phyloP scores from a whole-genome alignment of 2,888 invertebrate genomes.

The Sarcophaga subvicina region DNA sequence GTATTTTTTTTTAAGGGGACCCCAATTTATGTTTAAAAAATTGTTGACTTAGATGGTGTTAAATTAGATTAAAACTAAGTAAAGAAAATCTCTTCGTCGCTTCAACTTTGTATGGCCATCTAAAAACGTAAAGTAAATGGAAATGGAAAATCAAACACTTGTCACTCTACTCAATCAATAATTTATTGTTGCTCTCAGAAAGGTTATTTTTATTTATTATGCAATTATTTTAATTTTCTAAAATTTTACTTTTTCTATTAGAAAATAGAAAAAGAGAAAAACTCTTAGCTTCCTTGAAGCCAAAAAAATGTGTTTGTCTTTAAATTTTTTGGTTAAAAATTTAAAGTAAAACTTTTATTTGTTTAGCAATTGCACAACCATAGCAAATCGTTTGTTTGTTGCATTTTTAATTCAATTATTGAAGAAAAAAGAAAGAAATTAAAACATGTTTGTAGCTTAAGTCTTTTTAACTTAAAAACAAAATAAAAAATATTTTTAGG shows the following conservation, averaged over 20 bases:
- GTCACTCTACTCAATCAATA: background rate
- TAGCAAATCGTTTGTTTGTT: too few relatives aligned
- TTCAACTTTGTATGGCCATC: background rate
- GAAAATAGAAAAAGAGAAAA: too few relatives aligned
- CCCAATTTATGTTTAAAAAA: slow-evolving; percentile 16
- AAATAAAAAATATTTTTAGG: background rate
- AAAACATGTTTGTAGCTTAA: background rate
- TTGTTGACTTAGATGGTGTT: background rate
- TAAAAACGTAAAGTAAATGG: background rate
- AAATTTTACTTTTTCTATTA: background rate
- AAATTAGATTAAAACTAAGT: slow-evolving; percentile 6
- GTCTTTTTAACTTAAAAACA: background rate
- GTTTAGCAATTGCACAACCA: too few relatives aligned
- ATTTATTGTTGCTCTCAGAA: background rate
- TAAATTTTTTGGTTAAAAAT: too few relatives aligned
- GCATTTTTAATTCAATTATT: too few relatives aligned
- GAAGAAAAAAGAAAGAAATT: too few relatives aligned
- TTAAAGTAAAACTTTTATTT: too few relatives aligned
- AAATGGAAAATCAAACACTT: background rate
- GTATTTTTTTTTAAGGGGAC: background rate
- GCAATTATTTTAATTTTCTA: background rate
- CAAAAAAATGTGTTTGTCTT: too few relatives aligned
- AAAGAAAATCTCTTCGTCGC: background rate
- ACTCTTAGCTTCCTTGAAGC: too few relatives aligned
- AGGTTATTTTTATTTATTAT: background rate